phyloP scores from a whole-genome alignment of 53 echinoderm and acorn worm genomes.

The Astropecten irregularis region DNA sequence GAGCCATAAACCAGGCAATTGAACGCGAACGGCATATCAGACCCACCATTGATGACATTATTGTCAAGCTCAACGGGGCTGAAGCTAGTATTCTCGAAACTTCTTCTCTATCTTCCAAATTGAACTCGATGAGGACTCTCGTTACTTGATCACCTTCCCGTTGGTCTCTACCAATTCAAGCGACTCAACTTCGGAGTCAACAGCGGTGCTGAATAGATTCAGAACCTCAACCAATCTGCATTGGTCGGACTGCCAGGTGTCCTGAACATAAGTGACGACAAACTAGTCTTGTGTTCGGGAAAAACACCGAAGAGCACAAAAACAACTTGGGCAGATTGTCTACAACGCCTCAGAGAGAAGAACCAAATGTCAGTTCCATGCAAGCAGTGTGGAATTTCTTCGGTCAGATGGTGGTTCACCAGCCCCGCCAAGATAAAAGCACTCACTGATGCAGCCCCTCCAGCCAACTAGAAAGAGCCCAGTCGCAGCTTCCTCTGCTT shows the following conservation, averaged over 20 bases:
- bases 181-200: conserved; percentile 69
- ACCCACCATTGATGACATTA: conserved; percentile 68
- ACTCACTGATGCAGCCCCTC: conserved; percentile 50
- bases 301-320: conserved; percentile 51
- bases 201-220: conserved; percentile 67
- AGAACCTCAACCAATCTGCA: conserved; percentile 53
- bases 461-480: conserved; percentile 55
- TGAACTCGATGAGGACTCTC: conserved; percentile 60
- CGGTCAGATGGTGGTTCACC: conserved; percentile 49
- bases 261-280: conserved; percentile 12
- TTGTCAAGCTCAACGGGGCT: conserved; percentile 58
- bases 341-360: conserved; percentile 42
- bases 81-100: conserved; percentile 56
- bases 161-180: conserved; percentile 47
- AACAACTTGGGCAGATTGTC: conserved; percentile 23
- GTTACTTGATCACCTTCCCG: background rate
- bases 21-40: conserved; percentile 63
- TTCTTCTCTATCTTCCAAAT: conserved; percentile 81
- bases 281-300: conserved; percentile 38
- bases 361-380: conserved; percentile 55
- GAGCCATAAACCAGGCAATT: conserved; percentile 63
- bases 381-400: conserved; percentile 47
- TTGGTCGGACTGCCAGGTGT: conserved; percentile 56
- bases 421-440: conserved; percentile 44
- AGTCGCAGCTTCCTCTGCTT: conserved; percentile 57